A percentile compares a stretch with the other conserved stretches of the same genome.
phyloP scores from a whole-genome alignment of 2,888 invertebrate species.

The Sarcophaga rosellei region DNA sequence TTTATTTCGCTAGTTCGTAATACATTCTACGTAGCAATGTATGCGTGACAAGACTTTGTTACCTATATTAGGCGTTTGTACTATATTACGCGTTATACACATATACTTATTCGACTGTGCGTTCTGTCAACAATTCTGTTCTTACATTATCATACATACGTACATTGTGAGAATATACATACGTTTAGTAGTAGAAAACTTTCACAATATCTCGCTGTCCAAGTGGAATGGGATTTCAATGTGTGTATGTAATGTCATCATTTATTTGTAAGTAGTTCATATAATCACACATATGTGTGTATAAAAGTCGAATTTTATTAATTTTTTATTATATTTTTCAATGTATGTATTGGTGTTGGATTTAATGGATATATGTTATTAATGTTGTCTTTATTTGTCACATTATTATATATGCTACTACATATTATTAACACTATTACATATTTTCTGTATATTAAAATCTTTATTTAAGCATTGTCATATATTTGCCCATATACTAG shows the following conservation, averaged over 20 bases:
- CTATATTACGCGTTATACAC: background rate
- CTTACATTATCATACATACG: too few species aligned
- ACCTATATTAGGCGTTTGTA: background rate
- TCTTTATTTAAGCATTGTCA: too few species aligned
- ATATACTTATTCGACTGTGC: background rate
- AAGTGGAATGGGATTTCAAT: background rate
- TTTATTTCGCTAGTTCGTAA: constrained; percentile 47
- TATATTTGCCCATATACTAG: too few species aligned
- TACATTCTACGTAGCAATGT: constrained; percentile 16
- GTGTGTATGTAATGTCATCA: constrained; percentile 24
- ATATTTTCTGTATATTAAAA: background rate
- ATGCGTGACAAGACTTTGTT: background rate
- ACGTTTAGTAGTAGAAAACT: background rate
- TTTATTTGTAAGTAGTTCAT: constrained; percentile 57
- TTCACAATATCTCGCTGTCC: background rate
- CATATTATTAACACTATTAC: background rate
- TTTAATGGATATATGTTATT: background rate
- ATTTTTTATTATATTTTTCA: constrained; percentile 13
- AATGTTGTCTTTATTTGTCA: constrained; percentile 23
- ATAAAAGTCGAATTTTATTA: constrained; percentile 20
- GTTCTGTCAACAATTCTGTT: background rate
- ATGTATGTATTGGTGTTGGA: background rate
- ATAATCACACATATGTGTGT: constrained; percentile 5
- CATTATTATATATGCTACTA: background rate
- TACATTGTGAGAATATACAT: too few species aligned